A percentile compares a stretch with the other conserved stretches of the same genome.
Conservation (phyloP, 2,797 vertebrate species). For the Microctenopoma steveboyesi region DNA sequence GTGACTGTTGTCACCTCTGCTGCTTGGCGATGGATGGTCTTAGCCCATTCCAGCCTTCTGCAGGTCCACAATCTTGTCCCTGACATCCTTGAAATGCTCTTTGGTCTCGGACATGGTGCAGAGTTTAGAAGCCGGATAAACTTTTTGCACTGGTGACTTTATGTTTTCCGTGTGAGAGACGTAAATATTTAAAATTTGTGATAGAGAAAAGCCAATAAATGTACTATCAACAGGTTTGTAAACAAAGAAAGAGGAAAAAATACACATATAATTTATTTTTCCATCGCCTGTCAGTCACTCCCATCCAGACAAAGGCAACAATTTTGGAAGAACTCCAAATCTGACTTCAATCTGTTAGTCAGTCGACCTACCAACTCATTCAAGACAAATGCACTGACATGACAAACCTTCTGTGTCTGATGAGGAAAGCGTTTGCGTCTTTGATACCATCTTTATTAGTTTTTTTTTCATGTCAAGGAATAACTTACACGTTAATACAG, state of each 20-base stretch:
- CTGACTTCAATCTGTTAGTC: constrained; percentile 54
- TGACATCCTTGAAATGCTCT: too few species aligned
- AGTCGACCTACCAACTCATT: constrained; percentile 34
- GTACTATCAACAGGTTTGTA: background rate
- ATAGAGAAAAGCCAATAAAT: constrained; percentile 17
- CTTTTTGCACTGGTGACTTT: too few species aligned
- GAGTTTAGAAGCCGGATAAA: too few species aligned
- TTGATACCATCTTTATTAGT: background rate
- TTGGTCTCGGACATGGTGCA: too few species aligned
- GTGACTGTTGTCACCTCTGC: too few species aligned
- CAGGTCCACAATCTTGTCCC: too few species aligned
- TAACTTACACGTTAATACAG: background rate
- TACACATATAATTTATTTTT: constrained; percentile 20
- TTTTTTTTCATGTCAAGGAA: background rate
- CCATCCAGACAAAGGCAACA: constrained; percentile 13
- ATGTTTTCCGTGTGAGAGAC: too few species aligned
- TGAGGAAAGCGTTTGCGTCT: background rate
- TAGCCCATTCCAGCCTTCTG: too few species aligned
- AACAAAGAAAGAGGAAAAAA: background rate
- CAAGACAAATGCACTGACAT: constrained; percentile 28
- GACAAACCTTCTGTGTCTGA: constrained; percentile 3
- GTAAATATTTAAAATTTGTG: too few species aligned
- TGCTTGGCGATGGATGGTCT: too few species aligned
- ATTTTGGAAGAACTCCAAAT: constrained; percentile 31
- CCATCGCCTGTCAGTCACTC: constrained; percentile 32